Conservation (phyloP, 2,113 vertebrate genomes). For the Megaceryle maxima region DNA sequence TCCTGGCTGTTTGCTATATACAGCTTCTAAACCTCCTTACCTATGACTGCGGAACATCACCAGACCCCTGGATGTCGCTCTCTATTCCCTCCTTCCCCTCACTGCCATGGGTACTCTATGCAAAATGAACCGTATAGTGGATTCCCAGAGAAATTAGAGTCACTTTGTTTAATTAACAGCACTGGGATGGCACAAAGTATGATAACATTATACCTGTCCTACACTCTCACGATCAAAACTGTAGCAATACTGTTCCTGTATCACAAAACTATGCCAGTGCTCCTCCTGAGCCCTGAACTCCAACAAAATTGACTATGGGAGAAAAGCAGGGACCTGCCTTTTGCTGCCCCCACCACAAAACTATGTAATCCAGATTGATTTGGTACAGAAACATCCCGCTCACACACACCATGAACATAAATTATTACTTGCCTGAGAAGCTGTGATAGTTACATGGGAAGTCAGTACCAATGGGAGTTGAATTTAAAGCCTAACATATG, state of each 20-base stretch:
- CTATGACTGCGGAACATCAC: background rate
- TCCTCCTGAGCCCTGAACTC: background rate
- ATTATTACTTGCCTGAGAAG: background rate
- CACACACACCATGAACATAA: background rate
- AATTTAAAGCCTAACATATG: background rate
- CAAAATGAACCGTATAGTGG: background rate
- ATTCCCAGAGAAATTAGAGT: background rate
- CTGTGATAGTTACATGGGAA: background rate
- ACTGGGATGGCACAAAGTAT: background rate
- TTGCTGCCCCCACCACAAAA: background rate
- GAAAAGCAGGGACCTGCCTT: background rate
- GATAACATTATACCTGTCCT: background rate
- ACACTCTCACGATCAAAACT: background rate
- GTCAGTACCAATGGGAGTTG: background rate
- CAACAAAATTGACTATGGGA: background rate
- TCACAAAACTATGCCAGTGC: background rate
- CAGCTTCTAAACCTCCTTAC: background rate
- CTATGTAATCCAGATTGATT: background rate
- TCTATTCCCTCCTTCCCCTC: background rate
- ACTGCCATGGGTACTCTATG: background rate
- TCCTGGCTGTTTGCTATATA: background rate
- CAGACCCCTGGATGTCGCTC: background rate
- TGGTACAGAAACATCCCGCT: background rate
- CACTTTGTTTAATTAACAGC: constrained; percentile 7
- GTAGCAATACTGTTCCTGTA: background rate